Conservation (phyloP, 2,113 vertebrate genomes). For the Zapornia atra region DNA sequence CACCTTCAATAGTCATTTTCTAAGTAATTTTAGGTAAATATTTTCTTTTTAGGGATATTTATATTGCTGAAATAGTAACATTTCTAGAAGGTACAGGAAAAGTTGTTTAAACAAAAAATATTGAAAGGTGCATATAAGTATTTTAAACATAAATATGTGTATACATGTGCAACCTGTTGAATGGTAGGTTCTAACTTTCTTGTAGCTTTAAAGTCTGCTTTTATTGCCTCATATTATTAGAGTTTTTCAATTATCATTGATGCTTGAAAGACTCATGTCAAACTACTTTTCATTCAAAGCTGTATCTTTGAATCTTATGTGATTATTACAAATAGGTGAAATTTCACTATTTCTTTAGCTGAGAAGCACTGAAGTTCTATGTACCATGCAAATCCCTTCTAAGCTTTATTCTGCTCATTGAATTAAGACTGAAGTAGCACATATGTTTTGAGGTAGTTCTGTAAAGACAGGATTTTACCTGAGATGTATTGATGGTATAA, state of each 20-base stretch:
- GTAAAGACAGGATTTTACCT: not conserved
- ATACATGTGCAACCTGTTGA: not conserved
- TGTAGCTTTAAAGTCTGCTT: slow-evolving; percentile 19
- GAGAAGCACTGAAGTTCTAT: not conserved
- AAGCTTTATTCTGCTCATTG: not conserved
- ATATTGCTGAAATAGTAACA: slow-evolving; percentile 6
- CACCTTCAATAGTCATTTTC: not conserved
- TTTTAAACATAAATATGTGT: not conserved
- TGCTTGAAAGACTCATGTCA: not conserved
- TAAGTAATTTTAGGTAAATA: slow-evolving; percentile 18
- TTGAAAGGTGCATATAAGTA: not conserved
- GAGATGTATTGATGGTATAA: not conserved
- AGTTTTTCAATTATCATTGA: not conserved
- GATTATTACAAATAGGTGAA: not conserved
- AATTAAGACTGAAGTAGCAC: not conserved
- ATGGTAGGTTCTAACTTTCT: not conserved
- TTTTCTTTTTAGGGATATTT: slow-evolving; percentile 48
- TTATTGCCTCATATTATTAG: not conserved
- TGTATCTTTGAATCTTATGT: not conserved
- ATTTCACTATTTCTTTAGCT: not conserved
- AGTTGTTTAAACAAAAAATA: not conserved
- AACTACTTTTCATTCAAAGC: not conserved
- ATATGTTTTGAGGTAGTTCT: not conserved
- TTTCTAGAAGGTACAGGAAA: slow-evolving; percentile 20
- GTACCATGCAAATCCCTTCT: not conserved